Evolutionary conservation across 2,888 invertebrate genomes (phyloP), one percentile per base, ranked within the genome.

Genomic region (Bibio marci): DNA sequence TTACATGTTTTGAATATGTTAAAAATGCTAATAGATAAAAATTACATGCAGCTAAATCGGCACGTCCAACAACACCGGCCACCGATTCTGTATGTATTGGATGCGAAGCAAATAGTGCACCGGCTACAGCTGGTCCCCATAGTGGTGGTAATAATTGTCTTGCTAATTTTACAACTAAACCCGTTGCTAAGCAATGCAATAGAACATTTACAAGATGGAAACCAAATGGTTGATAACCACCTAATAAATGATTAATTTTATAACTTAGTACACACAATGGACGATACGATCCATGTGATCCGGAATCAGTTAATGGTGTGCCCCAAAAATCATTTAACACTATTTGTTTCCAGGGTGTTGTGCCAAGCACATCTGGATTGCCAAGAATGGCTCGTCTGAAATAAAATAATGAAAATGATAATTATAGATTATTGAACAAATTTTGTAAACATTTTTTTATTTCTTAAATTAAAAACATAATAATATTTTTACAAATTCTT

Each of bases 271-370:
- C 85, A 59, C 85, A 85, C 50, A 97, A 69, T 37, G 95, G 95
- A 27, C 97, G 72, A 67, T 92, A 97, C 40, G 94, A 94, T 54
- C 95, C 95, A 67, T 97, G 95, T 12, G 92, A 92, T 38, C 94
- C 94, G 46, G 79, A 75, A 65, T 91, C 88, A 49, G 74, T 75
- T 51, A 97, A 69, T 42, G 92, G 87, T 31, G 94, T 95, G 37
- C 95, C 97, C 97, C 97, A 97, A 66, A 94, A 97, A 67, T 97
- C 95, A 66, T 95, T 81, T 59, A 74, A 73, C 56, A 92, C 76
- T 50, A 92, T 70, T 49, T 78, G 75, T 50, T 71, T 71, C 71
- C 90, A 75, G 42, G 90, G 79, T 44, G 85, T 81, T 50, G 76
- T 77, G 44, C 86, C 79, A 52, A 81, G 73, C 52, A 97, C 75